Conservation (phyloP, 2,888 invertebrate genomes). For the Agonopterix heracliana region DNA sequence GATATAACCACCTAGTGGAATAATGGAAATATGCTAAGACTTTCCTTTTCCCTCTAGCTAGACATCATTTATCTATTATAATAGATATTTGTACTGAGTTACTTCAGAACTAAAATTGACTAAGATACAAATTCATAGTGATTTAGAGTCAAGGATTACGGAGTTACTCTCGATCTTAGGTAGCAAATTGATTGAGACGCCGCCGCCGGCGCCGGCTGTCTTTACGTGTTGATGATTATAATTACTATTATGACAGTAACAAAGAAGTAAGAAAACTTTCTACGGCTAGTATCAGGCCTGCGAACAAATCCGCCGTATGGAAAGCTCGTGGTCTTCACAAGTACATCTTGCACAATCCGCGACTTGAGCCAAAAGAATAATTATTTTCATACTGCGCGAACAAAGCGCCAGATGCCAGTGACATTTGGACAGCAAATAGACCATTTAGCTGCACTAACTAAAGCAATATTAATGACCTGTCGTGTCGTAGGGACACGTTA, state of each 20-base stretch:
- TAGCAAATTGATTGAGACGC: too few relatives aligned
- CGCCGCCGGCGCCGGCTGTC: too few relatives aligned
- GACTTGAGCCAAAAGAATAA: too few relatives aligned
- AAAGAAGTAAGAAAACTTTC: conserved; percentile 12
- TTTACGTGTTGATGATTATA: conserved; percentile 1
- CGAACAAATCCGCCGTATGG: conserved; percentile 9
- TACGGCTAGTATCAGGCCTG: conserved; percentile 12
- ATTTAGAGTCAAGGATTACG: background rate
- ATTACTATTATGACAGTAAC: too few relatives aligned
- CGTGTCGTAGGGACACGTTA: conserved; percentile 11
- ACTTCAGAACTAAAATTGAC: too few relatives aligned
- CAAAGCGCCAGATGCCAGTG: conserved; percentile 16
- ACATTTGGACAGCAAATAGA: conserved; percentile 21
- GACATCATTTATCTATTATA: conserved; percentile 1
- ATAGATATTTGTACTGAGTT: conserved; percentile 15
- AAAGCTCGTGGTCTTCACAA: conserved; percentile 11
- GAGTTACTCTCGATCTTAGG: too few relatives aligned
- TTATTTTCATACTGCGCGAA: too few relatives aligned
- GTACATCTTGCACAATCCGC: conserved; percentile 9
- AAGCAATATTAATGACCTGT: conserved; percentile 30
- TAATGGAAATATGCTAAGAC: conserved; percentile 26
- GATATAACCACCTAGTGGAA: conserved; percentile 21
- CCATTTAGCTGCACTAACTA: conserved; percentile 22
- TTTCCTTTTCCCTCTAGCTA: conserved; percentile 31
- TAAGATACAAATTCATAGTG: conserved; percentile 7